phyloP scores from a whole-genome alignment of 2,797 vertebrate genomes.

The Galago senegalensis region DNA sequence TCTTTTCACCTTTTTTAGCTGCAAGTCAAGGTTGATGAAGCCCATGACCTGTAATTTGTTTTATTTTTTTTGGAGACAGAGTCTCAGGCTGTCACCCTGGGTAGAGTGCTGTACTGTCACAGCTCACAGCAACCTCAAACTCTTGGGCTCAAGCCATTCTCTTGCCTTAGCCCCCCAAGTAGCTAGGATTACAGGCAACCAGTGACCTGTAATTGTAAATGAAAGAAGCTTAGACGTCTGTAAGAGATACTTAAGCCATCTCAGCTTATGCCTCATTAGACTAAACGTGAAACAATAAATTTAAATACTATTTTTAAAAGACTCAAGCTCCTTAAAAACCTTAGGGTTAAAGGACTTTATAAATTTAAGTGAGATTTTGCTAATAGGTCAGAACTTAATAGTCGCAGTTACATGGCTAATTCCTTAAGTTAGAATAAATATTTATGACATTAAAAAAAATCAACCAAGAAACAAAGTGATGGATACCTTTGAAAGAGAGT shows the following conservation, averaged over 20 bases:
- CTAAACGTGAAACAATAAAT: conserved; percentile 62
- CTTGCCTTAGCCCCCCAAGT: too few relatives aligned
- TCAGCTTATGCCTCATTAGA: background rate
- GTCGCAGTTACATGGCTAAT: background rate
- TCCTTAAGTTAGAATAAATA: conserved; percentile 28
- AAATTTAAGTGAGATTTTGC: conserved; percentile 32
- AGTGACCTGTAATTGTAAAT: background rate
- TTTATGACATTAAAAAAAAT: background rate
- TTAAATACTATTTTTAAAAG: conserved; percentile 42
- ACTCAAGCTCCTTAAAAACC: background rate
- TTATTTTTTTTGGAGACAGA: too few relatives aligned
- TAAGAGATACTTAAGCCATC: background rate
- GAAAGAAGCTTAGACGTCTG: background rate
- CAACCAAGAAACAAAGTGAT: background rate
- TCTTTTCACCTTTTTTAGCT: background rate
- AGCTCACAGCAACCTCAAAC: too few relatives aligned
- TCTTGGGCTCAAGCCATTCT: too few relatives aligned
- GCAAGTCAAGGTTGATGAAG: background rate
- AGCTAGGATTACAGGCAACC: too few relatives aligned
- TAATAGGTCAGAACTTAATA: background rate
- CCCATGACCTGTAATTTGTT: conserved; percentile 69
- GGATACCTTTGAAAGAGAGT: background rate
- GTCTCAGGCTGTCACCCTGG: too few relatives aligned
- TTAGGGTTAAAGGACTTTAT: conserved; percentile 24
- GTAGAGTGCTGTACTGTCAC: too few relatives aligned